phyloP scores from a whole-genome alignment of 2,113 vertebrate species.

The Gobius niger region DNA sequence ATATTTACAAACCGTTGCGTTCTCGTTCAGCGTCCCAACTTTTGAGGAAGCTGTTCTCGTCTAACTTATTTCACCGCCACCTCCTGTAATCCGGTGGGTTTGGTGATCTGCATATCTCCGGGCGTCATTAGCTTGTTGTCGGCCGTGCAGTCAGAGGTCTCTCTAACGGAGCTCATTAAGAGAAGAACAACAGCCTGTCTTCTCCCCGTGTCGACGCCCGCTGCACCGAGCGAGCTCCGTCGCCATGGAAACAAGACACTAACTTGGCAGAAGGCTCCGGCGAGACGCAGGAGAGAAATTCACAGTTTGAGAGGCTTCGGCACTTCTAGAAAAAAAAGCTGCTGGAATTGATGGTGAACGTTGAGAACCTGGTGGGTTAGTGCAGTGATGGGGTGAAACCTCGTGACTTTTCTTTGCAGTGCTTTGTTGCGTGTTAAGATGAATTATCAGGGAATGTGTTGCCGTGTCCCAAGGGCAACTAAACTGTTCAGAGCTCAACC shows the following conservation, averaged over 20 bases:
- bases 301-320: neutral
- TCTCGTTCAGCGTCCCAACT: no score
- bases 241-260: slow-evolving; percentile 43
- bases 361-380: no score
- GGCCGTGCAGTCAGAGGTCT: neutral
- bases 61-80: neutral
- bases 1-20: no score
- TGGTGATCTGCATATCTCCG: neutral
- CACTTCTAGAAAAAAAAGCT: no score
- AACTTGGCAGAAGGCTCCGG: slow-evolving; percentile 21
- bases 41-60: no score
- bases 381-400: no score
- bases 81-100: neutral
- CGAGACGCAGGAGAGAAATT: neutral
- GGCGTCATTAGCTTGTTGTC: neutral
- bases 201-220: neutral
- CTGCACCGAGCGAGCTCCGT: slow-evolving; percentile 11
- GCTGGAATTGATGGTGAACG: no score
- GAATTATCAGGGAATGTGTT: no score
- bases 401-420: no score
- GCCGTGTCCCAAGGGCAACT: no score
- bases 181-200: slow-evolving; percentile 10
- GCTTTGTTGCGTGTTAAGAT: no score
- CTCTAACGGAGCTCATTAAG: slow-evolving; percentile 28
- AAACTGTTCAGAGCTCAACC: no score